Base-by-base conservation (phyloP, 1,140 invertebrate genomes). In the Globodera ellingtonae region DNA sequence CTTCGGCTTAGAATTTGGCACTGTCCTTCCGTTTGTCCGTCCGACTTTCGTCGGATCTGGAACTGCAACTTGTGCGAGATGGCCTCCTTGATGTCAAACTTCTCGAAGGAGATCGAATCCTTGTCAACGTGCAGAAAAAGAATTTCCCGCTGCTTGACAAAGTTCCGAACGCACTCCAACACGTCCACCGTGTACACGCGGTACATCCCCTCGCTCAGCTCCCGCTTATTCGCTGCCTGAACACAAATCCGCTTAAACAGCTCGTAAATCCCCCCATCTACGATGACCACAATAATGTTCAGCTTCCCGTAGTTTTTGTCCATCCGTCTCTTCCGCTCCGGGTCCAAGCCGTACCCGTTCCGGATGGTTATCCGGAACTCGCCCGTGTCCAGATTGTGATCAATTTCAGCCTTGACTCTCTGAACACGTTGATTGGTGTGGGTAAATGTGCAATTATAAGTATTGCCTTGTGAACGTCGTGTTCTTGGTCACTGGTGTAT, bases 301-400 rank as follows among this genome's bases (percentile, higher is more conserved):
- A 70, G 24, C 46, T 70, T 70, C 35, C 67, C 67, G 67, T 70
- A 70, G 67, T 70, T 47, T 10, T 70, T 35, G 67, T 70, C 67
- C 67, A 44, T 70, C 21, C 67, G 67, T 6, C 67, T 70, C 35
- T 47, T 35, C 24, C 46, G 8, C 18, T 70, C 67, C 67, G 46
- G 24, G 67, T 70, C 67, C 67, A 70, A 47, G 2, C 67, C 67
- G 67, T 70, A 70, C 9, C 67, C 67, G 35, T 70, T 70, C n/a
- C 67, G 24, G 35, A 70, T 70, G 24, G n/a, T 70, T 35, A 70
- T 70, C 1, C 67, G 67, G 67, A 70, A 70, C 67, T 70, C 67
- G n/a, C 67, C 67, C 67, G 67, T 70, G 35, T 70, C 67, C 67
- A 70, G 13, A 47, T 70, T 70, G 24, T 70, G 67, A 21, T 70